Evolutionary conservation across 2,797 vertebrate species (phyloP), one percentile per base, ranked within the genome.

Genomic region (Poeciliopsis paucimaculata): DNA sequence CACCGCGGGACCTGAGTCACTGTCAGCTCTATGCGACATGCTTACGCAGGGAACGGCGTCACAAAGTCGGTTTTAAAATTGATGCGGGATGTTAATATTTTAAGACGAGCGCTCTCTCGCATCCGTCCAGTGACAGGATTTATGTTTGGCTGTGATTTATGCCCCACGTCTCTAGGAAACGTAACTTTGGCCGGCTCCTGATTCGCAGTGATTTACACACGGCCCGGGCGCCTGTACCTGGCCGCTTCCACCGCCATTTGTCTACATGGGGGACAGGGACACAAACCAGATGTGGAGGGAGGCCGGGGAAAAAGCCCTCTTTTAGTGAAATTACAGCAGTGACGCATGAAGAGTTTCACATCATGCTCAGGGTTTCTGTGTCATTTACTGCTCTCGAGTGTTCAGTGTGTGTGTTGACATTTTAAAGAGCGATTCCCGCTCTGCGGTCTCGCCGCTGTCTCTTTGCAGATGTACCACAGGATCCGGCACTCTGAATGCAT

Each of bases 401-500:
- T 81, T 86, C 47, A 60, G n/a, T 70, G 47, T 77, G 28, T 79
- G 57, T 66, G 73, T 49, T 23, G 41, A 45, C 71, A 72, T 83
- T 87, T 82, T 71, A 78, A 84, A 84, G 76, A 78, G 73, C 77
- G 60, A 88, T 79, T 77, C 66, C 66, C 78, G 55, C 46, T 49
- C 64, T 77, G 60, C 55, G 75, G 55, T 79, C 82, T 73, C 80
- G 60, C 57, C 41, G 23, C 80, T n/a, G 12, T 70, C 23, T 87
- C 53, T 83, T 62, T 90, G 62, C 85, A 99, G 98, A 99, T 99
- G 98, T 99, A 99, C 92, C 98, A 99, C 91, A 95, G 97, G 91
- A 99, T 99, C 88, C 97, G 97, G 79, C 98, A 99, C 94, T 99
- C 98, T 11, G 98, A 99, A 95, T 99, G 98, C 94, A 99, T 99